phyloP scores from a whole-genome alignment of 2,888 invertebrate species.

The Cordilura impudica region DNA sequence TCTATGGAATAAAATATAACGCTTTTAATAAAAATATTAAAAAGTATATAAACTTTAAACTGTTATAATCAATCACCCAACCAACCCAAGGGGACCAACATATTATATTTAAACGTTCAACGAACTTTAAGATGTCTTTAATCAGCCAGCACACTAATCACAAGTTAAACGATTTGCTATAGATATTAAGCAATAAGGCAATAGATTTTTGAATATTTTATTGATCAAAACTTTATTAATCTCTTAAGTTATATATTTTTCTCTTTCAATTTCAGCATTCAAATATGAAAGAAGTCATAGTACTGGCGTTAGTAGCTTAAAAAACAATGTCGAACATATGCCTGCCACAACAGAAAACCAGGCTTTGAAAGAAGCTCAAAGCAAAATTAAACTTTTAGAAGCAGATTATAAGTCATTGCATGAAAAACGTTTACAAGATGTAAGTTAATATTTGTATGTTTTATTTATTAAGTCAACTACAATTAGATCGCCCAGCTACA shows the following conservation, averaged over 20 bases:
- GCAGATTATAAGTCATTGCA: constrained; percentile 87
- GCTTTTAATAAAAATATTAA: background rate
- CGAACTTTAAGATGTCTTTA: constrained; percentile 29
- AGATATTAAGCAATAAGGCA: background rate
- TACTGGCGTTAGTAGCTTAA: constrained; percentile 52
- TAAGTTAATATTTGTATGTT: constrained; percentile 78
- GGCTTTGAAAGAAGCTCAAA: constrained; percentile 78
- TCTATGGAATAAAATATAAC: background rate
- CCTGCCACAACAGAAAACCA: constrained; percentile 75
- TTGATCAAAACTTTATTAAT: background rate
- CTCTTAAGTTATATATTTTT: background rate
- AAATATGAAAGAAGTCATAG: constrained; percentile 55
- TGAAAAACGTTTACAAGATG: constrained; percentile 88
- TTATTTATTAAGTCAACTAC: too few species aligned
- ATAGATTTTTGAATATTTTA: background rate
- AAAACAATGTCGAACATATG: constrained; percentile 68
- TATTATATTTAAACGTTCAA: constrained; percentile 26
- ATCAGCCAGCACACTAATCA: background rate
- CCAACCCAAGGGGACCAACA: background rate
- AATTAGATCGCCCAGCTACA: too few species aligned
- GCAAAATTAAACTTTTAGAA: constrained; percentile 85
- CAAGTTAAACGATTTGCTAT: constrained; percentile 1
- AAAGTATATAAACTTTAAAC: constrained; percentile 29
- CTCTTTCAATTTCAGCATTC: constrained; percentile 45
- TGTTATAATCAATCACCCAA: background rate